Evolutionary conservation across 1,140 invertebrate genomes (phyloP).

Genomic region (Drosophila sturtevanti): DNA sequence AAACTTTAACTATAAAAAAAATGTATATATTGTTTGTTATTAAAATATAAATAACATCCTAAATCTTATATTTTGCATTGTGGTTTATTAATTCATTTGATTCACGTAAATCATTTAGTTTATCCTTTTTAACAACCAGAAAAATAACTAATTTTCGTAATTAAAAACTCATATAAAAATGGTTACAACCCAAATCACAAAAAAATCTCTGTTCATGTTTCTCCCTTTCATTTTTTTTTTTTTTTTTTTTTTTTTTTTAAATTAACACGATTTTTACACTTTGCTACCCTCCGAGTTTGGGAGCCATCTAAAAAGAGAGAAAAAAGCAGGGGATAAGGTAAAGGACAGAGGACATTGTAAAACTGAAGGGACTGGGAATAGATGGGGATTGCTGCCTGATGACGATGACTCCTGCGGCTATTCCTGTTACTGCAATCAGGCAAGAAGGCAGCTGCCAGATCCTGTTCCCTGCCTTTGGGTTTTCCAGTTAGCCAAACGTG

Average conservation of each 20-base stretch:
- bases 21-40: no score
- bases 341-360: background rate
- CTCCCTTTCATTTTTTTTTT: constrained; percentile 36
- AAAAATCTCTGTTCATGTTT: constrained; percentile 43
- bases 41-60: no score
- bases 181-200: constrained; percentile 57
- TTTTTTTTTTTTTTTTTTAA: constrained; percentile 50
- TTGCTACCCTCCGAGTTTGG: constrained; percentile 53
- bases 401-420: constrained; percentile 52
- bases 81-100: background rate
- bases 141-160: constrained; percentile 75
- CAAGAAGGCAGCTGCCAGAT: constrained; percentile 33
- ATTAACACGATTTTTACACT: constrained; percentile 77
- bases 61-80: background rate
- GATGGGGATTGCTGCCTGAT: constrained; percentile 30
- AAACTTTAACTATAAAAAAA: no score
- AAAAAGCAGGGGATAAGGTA: constrained; percentile 18
- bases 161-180: constrained; percentile 82
- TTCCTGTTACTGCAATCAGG: constrained; percentile 53
- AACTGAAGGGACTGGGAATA: background rate
- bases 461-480: constrained; percentile 6
- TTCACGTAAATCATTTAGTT: constrained; percentile 11
- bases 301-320: constrained; percentile 2
- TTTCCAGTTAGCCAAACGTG: constrained; percentile 7
- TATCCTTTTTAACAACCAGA: constrained; percentile 32